Base-by-base conservation (phyloP, 2,113 vertebrate species). In the Dasyprocta punctata region DNA sequence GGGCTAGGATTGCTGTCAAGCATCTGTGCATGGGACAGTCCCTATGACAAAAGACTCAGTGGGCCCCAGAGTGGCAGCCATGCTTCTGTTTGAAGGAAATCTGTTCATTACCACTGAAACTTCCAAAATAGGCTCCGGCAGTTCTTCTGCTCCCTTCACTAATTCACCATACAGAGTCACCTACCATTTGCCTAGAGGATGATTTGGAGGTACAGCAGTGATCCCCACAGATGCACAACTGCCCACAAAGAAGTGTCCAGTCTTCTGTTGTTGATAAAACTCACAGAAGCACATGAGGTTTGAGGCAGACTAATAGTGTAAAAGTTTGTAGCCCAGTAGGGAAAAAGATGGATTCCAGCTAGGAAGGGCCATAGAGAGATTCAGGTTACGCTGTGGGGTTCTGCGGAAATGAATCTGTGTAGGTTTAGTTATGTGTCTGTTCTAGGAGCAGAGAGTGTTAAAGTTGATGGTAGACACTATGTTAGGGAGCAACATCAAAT, bases 91-190 rank as follows among this genome's bases (percentile, higher is more conserved):
- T 19, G 20, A 19, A 20, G 28, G 56, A 16, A 28, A 20, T 30
- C 3, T 22, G 0, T 11, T 47, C 19, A 14, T 30, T 24, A 17
- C 41, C 24, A 49, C 24, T 1, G 2, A 36, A 22, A 14, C 24
- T 38, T 65, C 80, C 33, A 10, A 1, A 33, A 5, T 1, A 0
- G 58, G 30, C 38, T 56, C 26, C 3, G 2, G 22, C 56, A 44
- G n/a, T 9, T 52, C n/a, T 17, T 24, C 16, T 16, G 2, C 41
- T 17, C 41, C 16, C 0, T 30, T 65, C 16, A 3, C 84, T 26
- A 0, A 1, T 4, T 12, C 44, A 47, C 5, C n/a, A 7, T 4
- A 0, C 1, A 13, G 17, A 36, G 7, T 26, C 26, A 12, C 58
- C 52, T 22, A 16, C 17, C 7, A 44, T 10, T 52, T 20, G 6